Conservation (phyloP, 1,140 invertebrate genomes). For the Hormaphis cornu region DNA sequence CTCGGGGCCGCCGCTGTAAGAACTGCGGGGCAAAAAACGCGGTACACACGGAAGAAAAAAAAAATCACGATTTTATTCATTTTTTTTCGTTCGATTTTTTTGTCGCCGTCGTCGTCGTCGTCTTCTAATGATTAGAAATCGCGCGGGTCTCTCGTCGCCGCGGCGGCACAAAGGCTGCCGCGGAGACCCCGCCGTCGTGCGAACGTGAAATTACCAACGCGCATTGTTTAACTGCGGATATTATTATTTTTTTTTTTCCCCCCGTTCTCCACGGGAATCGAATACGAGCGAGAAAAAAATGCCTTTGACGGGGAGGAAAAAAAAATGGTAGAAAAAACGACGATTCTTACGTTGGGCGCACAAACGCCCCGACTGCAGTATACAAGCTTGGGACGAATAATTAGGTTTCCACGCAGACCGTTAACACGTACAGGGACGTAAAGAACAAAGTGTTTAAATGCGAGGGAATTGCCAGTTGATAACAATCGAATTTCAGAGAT, state of each 20-base stretch:
- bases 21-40: background rate
- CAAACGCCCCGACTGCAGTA: background rate
- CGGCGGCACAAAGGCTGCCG: background rate
- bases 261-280: conserved; percentile 10
- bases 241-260: conserved; percentile 23
- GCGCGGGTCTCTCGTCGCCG: background rate
- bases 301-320: background rate
- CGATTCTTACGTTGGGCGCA: background rate
- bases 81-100: background rate
- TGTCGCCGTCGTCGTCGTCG: background rate
- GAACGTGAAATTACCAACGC: conserved; percentile 24
- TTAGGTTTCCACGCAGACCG: conserved; percentile 2
- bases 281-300: background rate
- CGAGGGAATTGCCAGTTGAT: too few species aligned
- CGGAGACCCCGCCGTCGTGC: background rate
- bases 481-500: too few species aligned
- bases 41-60: background rate
- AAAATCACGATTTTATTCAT: conserved; percentile 1
- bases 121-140: conserved; percentile 26
- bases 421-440: background rate
- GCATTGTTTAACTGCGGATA: conserved; percentile 27
- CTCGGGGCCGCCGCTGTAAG: background rate
- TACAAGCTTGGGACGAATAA: conserved; percentile 21
- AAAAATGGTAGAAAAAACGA: conserved; percentile 19
- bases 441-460: conserved; percentile 13